These are phyloP conservation scores for Drosophila anomalipes DNA, from an alignment of 2,888 invertebrate species.

Conservation along the genomic window DNA sequence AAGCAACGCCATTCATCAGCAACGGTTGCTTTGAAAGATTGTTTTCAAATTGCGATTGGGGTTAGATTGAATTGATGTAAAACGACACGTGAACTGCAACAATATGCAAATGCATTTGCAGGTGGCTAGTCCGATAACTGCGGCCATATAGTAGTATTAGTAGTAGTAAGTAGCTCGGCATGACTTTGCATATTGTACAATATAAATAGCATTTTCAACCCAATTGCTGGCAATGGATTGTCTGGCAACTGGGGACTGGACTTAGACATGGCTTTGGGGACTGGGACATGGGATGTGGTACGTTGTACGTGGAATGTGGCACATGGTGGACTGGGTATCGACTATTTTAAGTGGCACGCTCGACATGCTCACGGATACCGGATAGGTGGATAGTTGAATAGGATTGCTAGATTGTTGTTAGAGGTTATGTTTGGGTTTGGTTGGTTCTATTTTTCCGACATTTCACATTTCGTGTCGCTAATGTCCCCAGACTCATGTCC, in stretches of 20 bases:
- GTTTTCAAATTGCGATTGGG: background rate
- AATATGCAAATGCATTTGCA: background rate
- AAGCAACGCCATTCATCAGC: background rate
- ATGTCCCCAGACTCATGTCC: slow-evolving; percentile 55
- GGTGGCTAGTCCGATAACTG: background rate
- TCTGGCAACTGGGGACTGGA: slow-evolving; percentile 2
- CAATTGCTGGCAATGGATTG: slow-evolving; percentile 36
- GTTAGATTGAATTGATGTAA: slow-evolving; percentile 16
- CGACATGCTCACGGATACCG: slow-evolving; percentile 59
- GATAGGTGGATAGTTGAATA: background rate
- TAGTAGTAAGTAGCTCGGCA: slow-evolving; percentile 5
- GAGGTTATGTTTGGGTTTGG: background rate
- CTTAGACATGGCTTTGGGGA: slow-evolving; percentile 10
- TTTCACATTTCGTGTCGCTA: slow-evolving; percentile 64
- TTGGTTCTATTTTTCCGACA: slow-evolving; percentile 39
- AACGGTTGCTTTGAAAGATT: slow-evolving; percentile 18
- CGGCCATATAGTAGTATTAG: background rate
- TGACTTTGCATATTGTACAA: slow-evolving; percentile 37
- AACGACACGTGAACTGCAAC: slow-evolving; percentile 14
- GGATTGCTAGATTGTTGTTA: background rate
- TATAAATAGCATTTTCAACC: slow-evolving; percentile 18
- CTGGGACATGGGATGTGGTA: background rate
- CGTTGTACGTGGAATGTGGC: background rate
- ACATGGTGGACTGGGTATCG: slow-evolving; percentile 6
- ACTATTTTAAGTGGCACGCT: slow-evolving; percentile 79